phyloP scores from a whole-genome alignment of 2,113 vertebrate genomes.

The Calonectris borealis region DNA sequence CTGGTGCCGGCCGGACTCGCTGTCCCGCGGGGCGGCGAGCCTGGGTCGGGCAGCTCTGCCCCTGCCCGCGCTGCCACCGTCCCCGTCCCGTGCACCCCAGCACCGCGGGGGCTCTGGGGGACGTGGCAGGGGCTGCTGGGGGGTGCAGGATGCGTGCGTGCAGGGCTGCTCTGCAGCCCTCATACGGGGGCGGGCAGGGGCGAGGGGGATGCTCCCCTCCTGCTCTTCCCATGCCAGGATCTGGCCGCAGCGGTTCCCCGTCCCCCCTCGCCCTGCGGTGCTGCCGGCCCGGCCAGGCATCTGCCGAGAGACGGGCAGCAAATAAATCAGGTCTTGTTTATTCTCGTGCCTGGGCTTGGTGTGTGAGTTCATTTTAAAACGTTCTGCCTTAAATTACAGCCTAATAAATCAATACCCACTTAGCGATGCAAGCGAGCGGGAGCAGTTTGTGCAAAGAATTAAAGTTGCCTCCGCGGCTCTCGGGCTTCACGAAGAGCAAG shows the following conservation, averaged over 20 bases:
- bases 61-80: not conserved
- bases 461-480: not conserved
- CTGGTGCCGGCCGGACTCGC: rapidly evolving
- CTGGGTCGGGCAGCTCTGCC: not conserved
- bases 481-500: rapidly evolving
- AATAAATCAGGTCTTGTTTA: conserved; percentile 34
- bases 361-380: conserved; percentile 21
- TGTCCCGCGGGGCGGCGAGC: rapidly evolving
- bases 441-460: not conserved
- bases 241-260: rapidly evolving
- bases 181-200: rapidly evolving
- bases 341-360: not conserved
- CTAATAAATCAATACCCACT: conserved; percentile 29
- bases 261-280: rapidly evolving
- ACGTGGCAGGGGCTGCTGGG: too few relatives aligned
- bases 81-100: not conserved
- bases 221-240: not conserved
- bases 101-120: not conserved
- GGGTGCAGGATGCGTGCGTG: not conserved
- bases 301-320: not conserved
- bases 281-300: not conserved
- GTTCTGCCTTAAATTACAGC: conserved; percentile 43
- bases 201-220: not conserved
- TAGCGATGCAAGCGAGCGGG: not conserved
- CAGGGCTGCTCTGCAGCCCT: not conserved